Base-by-base conservation (phyloP, 2,888 invertebrate genomes). In the Patella ulyssiponensis region DNA sequence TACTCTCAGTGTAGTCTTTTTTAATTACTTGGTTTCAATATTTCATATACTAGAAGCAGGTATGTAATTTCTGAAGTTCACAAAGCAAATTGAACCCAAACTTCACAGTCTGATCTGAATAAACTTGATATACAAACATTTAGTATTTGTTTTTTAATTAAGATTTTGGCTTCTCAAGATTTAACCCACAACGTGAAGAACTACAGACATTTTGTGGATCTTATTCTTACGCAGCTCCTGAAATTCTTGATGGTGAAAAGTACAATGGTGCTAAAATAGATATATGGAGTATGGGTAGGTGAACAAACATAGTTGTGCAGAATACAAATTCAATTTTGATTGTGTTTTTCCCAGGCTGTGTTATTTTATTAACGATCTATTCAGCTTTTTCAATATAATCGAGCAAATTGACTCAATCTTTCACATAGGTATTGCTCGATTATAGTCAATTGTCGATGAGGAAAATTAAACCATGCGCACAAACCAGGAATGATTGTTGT, bases 91-190 rank as follows among this genome's bases (percentile, higher is more conserved):
- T 44, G 44, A 44, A 44, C 9, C 9, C 44, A 44, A 44, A 44
- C 7, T 44, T 44, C 9, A 44, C 33, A 44, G 44, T 44, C 44
- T 44, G n/a, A n/a, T n/a, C 33, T 33, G 33, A 33, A 33, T 33
- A 33, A 33, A 33, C 3, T 7, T 44, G 44, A 44, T 44, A 9
- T 9, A 1, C 44, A 44, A 9, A 44, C 9, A 44, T 44, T 44
- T 44, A 9, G 7, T 7, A 9, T 44, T 44, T 44, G 44, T 7
- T 44, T 44, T 44, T 44, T 51, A 51, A 74, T 77, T 51, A 69
- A 84, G 84, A 83, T 80, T 83, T 84, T 56, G 82, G 82, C 11
- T 82, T 84, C 74, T 75, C 84, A 1, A 74, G 81, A 9, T 72
- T 27, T 56, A 70, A 79, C 23, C 75, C 75, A 14, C 52, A 74